Percentiles rank a stretch among this genome's conserved stretches.
Evolutionary conservation across 2,797 vertebrate genomes (phyloP).

Genomic region (Labroides dimidiatus): DNA sequence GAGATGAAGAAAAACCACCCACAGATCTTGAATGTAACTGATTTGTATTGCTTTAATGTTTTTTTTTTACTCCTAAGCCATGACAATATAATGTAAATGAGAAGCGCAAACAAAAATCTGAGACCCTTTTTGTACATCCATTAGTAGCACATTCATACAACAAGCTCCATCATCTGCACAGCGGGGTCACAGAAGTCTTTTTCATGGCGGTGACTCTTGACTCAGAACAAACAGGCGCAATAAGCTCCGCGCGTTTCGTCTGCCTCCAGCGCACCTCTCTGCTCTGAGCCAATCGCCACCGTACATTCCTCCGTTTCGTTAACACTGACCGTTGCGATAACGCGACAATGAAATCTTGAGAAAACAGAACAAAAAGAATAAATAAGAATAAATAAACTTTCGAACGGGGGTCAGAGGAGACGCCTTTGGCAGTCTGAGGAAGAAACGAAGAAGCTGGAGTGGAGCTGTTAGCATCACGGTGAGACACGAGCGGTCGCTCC

Average conservation of each 20-base stretch:
- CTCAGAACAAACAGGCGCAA: slow-evolving; percentile 72
- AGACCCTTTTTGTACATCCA: slow-evolving; percentile 85
- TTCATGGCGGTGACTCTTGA: slow-evolving; percentile 70
- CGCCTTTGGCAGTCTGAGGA: slow-evolving; percentile 62
- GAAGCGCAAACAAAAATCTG: slow-evolving; percentile 76
- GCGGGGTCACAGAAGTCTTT: slow-evolving; percentile 61
- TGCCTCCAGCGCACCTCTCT: slow-evolving; percentile 32
- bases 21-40: slow-evolving; percentile 78
- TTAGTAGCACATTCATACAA: slow-evolving; percentile 73
- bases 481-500: slow-evolving; percentile 10
- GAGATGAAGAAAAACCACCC: slow-evolving; percentile 31
- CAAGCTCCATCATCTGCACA: slow-evolving; percentile 73
- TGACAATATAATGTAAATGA: slow-evolving; percentile 91
- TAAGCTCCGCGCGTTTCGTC: not conserved
- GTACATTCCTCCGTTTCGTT: slow-evolving; percentile 51
- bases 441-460: not conserved
- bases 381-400: slow-evolving; percentile 81
- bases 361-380: slow-evolving; percentile 65
- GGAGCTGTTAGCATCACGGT: slow-evolving; percentile 50
- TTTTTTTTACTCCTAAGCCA: slow-evolving; percentile 89
- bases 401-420: slow-evolving; percentile 38
- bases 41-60: slow-evolving; percentile 88
- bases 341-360: slow-evolving; percentile 39
- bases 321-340: slow-evolving; percentile 43
- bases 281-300: slow-evolving; percentile 58